These are phyloP conservation scores for Lamprotornis superbus DNA, from an alignment of 2,113 vertebrate species.

Conservation along the genomic window DNA sequence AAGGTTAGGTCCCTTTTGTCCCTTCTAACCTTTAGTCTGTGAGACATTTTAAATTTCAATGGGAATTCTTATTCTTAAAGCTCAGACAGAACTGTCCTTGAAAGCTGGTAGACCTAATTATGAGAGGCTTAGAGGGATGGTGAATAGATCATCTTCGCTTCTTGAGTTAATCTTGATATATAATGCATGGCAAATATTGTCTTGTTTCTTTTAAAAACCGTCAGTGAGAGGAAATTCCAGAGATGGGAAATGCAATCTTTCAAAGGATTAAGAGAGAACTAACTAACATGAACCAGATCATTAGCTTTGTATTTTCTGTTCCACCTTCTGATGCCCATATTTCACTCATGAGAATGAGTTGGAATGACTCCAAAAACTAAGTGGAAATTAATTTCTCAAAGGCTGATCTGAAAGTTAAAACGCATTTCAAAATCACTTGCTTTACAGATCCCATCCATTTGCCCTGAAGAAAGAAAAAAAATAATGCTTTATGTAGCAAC, in stretches of 20 bases:
- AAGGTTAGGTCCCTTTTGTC: not conserved
- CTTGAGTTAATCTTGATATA: conserved; percentile 63
- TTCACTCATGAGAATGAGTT: conserved; percentile 56
- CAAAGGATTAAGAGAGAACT: conserved; percentile 69
- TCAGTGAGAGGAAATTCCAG: conserved; percentile 44
- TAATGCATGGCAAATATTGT: conserved; percentile 62
- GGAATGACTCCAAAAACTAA: conserved; percentile 50
- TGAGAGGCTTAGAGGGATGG: conserved; percentile 52
- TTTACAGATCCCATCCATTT: conserved; percentile 34
- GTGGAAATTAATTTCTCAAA: conserved; percentile 62
- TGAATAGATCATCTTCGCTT: conserved; percentile 49
- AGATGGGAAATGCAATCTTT: conserved; percentile 53
- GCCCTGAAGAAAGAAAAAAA: conserved; percentile 3
- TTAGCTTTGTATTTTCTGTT: conserved; percentile 72
- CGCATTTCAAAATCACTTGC: conserved; percentile 40
- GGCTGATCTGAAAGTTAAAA: conserved; percentile 59
- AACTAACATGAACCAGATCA: conserved; percentile 72
- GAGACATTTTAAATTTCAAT: not conserved
- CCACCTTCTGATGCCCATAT: conserved; percentile 64
- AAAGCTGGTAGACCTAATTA: conserved; percentile 55
- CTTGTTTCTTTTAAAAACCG: conserved; percentile 60
- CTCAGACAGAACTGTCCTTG: conserved; percentile 37
- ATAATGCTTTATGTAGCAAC: conserved; percentile 27
- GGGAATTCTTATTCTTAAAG: not conserved
- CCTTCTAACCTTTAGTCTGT: not conserved